Evolutionary conservation across 2,888 invertebrate genomes (phyloP).

Genomic region (Sylvicola cinctus): DNA sequence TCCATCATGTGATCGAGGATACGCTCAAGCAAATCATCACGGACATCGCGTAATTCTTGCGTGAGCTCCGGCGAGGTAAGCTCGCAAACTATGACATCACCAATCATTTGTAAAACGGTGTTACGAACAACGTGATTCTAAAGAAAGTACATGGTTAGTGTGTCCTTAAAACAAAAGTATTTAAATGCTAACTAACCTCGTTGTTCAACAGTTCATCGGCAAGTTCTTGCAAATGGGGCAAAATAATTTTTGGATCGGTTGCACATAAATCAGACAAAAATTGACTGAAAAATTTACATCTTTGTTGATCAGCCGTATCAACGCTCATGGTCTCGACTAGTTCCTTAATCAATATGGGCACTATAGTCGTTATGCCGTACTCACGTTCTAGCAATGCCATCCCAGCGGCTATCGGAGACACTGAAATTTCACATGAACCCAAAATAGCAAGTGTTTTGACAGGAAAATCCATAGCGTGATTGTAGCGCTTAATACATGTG

Average conservation of each 20-base stretch:
- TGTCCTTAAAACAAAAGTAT: not conserved
- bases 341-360: constrained; percentile 20
- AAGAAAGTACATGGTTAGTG: constrained; percentile 6
- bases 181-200: constrained; percentile 7
- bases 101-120: constrained; percentile 64
- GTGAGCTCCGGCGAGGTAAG: constrained; percentile 51
- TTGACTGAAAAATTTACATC: constrained; percentile 20
- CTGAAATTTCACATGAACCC: constrained; percentile 17
- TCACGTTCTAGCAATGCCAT: constrained; percentile 20
- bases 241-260: constrained; percentile 20
- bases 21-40: constrained; percentile 63
- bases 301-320: constrained; percentile 17
- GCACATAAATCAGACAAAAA: constrained; percentile 21
- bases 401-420: constrained; percentile 19
- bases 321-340: constrained; percentile 18
- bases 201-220: constrained; percentile 21
- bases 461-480: constrained; percentile 59
- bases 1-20: constrained; percentile 71
- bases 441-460: constrained; percentile 43
- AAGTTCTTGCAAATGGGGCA: constrained; percentile 21
- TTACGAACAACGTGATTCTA: constrained; percentile 52
- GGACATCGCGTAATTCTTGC: constrained; percentile 39
- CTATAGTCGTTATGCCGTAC: constrained; percentile 20
- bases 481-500: constrained; percentile 58
- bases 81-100: constrained; percentile 51